These are phyloP conservation scores for Chrysomela aeneicollis DNA, from an alignment of 2,888 invertebrate genomes.

Conservation along the genomic window DNA sequence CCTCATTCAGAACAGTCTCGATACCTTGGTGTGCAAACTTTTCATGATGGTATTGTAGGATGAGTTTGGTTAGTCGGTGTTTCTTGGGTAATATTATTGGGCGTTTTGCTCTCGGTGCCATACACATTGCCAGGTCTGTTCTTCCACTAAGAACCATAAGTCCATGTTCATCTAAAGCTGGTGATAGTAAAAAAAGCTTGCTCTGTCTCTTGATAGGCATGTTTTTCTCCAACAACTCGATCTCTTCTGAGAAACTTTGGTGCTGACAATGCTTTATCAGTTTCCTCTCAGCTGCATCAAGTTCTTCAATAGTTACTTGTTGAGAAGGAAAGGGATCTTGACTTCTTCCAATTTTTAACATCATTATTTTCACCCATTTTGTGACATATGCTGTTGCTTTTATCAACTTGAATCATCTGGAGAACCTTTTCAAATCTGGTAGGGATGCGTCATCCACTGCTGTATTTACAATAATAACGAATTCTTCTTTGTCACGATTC, in stretches of 20 bases:
- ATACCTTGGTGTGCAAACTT: no score
- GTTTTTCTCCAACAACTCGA: no score
- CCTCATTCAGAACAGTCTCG: no score
- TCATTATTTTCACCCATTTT: conserved; percentile 1
- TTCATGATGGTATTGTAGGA: no score
- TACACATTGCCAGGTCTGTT: no score
- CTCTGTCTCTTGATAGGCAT: neutral
- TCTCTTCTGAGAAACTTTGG: neutral
- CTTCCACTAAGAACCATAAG: no score
- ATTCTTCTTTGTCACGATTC: neutral
- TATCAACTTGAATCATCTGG: conserved; percentile 17
- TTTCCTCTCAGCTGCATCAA: neutral
- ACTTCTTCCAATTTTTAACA: neutral
- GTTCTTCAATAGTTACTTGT: neutral
- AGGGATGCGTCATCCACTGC: neutral
- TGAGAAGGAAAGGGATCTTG: neutral
- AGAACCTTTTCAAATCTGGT: conserved; percentile 16
- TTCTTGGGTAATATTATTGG: no score
- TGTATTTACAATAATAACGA: neutral
- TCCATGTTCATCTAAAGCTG: neutral
- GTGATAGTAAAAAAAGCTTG: no score
- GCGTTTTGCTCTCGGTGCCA: no score
- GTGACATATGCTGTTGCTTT: conserved; percentile 4
- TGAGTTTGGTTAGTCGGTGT: no score
- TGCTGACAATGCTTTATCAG: neutral